These are phyloP conservation scores for Stomorhina lunata DNA, from an alignment of 2,888 invertebrate genomes.

Conservation along the genomic window DNA sequence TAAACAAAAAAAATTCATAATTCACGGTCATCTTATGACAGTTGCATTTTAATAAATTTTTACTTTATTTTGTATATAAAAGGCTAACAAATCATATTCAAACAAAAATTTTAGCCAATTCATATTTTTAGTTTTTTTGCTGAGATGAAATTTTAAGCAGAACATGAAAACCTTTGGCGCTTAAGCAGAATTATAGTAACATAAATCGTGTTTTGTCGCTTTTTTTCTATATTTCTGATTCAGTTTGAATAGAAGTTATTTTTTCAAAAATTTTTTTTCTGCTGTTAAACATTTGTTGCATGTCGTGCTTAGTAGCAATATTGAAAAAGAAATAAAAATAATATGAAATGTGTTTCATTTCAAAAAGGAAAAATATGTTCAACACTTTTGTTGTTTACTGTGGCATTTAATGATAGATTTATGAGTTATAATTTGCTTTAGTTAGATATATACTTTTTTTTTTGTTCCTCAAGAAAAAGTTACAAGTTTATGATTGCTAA, in stretches of 20 bases:
- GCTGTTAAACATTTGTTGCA: slow-evolving; percentile 60
- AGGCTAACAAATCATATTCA: not conserved
- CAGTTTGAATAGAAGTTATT: not conserved
- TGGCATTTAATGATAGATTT: slow-evolving; percentile 74
- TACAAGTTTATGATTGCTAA: slow-evolving; percentile 12
- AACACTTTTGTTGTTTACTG: slow-evolving; percentile 67
- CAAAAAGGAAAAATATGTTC: slow-evolving; percentile 65
- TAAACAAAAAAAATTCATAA: slow-evolving; percentile 46
- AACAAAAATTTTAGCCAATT: not conserved
- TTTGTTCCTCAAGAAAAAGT: not conserved
- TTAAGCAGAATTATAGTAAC: slow-evolving; percentile 20
- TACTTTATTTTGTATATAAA: not conserved
- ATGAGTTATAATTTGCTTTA: slow-evolving; percentile 72
- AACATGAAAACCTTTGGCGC: slow-evolving; percentile 58
- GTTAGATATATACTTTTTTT: slow-evolving; percentile 25
- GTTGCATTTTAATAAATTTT: slow-evolving; percentile 52
- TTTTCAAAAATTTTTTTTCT: not conserved
- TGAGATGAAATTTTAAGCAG: slow-evolving; percentile 25
- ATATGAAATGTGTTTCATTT: slow-evolving; percentile 30
- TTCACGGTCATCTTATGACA: slow-evolving; percentile 61
- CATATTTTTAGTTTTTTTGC: not conserved
- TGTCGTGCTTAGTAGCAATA: slow-evolving; percentile 62
- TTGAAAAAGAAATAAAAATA: slow-evolving; percentile 13
- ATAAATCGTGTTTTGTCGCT: slow-evolving; percentile 53
- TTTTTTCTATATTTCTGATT: slow-evolving; percentile 39